These are phyloP conservation scores for Octonoba sinensis DNA, from an alignment of 2,888 invertebrate genomes.

Conservation along the genomic window DNA sequence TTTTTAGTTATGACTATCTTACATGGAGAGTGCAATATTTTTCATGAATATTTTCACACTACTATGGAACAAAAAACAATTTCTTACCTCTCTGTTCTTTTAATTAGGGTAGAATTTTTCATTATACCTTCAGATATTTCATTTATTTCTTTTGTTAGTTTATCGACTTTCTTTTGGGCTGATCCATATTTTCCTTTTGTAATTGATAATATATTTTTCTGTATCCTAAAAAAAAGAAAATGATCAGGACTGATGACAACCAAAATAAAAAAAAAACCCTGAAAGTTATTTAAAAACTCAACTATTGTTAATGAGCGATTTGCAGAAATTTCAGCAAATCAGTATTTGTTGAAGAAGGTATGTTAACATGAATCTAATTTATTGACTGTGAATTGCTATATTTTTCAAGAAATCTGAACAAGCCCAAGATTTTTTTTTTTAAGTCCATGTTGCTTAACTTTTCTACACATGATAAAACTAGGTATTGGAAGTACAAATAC, in stretches of 20 bases:
- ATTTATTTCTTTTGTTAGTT: slow-evolving; percentile 30
- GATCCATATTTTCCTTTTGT: slow-evolving; percentile 53
- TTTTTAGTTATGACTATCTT: too few species aligned
- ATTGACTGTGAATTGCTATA: too few species aligned
- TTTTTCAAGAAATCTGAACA: too few species aligned
- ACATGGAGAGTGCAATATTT: too few species aligned
- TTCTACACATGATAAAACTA: too few species aligned
- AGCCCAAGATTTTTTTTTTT: too few species aligned
- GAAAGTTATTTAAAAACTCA: neutral
- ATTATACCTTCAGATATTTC: slow-evolving; percentile 23
- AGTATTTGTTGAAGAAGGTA: too few species aligned
- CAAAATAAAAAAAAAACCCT: neutral
- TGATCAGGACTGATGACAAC: neutral
- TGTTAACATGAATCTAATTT: too few species aligned
- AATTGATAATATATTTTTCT: slow-evolving; percentile 37
- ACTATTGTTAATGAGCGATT: neutral
- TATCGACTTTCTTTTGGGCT: slow-evolving; percentile 47
- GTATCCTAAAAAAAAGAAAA: slow-evolving; percentile 10
- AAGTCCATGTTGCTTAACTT: too few species aligned
- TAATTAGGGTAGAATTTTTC: slow-evolving; percentile 26
- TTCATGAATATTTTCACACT: too few species aligned
- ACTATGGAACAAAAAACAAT: neutral
- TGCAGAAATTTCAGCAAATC: too few species aligned
- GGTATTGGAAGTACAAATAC: too few species aligned
- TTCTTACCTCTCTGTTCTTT: slow-evolving; percentile 40